Evolutionary conservation across 2,888 invertebrate genomes (phyloP).

Genomic region (Rotaria macrura): DNA sequence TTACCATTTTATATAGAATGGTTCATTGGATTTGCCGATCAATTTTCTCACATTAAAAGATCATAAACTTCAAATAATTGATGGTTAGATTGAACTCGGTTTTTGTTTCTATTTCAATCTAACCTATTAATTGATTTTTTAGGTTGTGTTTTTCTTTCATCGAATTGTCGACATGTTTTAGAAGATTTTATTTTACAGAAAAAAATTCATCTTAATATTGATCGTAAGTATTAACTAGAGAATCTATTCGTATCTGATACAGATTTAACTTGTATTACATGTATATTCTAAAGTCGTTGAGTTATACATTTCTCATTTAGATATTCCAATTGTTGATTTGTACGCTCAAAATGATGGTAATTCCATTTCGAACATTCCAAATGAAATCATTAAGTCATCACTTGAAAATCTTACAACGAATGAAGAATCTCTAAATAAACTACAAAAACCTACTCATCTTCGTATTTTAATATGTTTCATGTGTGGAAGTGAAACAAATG

Average conservation of each 20-base stretch:
- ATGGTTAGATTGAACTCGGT: neutral
- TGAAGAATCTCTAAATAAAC: neutral
- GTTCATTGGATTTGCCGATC: neutral
- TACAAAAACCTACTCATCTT: neutral
- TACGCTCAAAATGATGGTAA: neutral
- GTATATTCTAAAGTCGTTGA: too few species aligned
- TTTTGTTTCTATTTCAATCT: neutral
- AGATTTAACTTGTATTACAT: too few species aligned
- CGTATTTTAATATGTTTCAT: neutral
- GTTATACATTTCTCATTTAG: neutral
- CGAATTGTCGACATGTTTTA: neutral
- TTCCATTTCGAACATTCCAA: neutral
- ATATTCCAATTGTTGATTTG: neutral
- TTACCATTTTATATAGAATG: neutral
- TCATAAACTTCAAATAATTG: neutral
- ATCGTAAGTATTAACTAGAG: neutral
- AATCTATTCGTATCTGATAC: too few species aligned
- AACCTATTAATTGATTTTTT: neutral
- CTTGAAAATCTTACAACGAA: neutral
- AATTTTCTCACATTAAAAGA: neutral
- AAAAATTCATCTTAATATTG: neutral
- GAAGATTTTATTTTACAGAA: neutral
- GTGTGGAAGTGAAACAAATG: constrained; percentile 2
- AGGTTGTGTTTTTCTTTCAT: neutral
- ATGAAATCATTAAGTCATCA: neutral